Base-by-base conservation (phyloP, 2,113 vertebrate genomes). In the Chloropsis cyanopogon region DNA sequence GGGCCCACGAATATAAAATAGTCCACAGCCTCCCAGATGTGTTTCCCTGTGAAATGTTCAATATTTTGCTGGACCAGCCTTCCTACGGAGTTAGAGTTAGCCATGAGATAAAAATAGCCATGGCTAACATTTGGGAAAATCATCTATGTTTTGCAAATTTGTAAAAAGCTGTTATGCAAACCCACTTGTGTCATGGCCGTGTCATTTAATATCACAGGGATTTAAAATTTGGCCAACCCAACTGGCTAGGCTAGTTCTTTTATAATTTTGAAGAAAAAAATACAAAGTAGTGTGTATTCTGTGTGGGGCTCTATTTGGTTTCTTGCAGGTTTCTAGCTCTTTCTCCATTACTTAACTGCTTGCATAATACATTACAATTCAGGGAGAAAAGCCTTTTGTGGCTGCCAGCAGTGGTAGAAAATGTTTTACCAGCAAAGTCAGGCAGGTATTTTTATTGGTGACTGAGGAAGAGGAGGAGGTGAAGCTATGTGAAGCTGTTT, bases 381-480 rank as follows among this genome's bases (percentile, higher is more conserved):
- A 77, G n/a, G 63, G 39, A 73, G 90, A 77, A 88, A 91, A 87
- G 26, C 15, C 31, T 73, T 79, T 44, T 87, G 75, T 92, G 64
- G 31, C 72, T 96, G 49, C 23, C 41, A 52, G 60, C 11, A 33
- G 78, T 4, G 1, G 66, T 73, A 82, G 78, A 46, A 92, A 96
- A 90, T 93, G 35, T 95, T 96, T 92, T 90, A 90, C 71, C 18
- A 60, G 63, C 63, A 44, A 89, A 96, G 56, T 50, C 20, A 39
- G 53, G 52, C 63, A 81, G 63, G 47, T 52, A 35, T 37, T 94
- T 92, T 94, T 77, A 77, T 53, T 94, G 77, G 52, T 73, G 35
- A 50, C 59, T 21, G 78, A 57, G 24, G 59, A 94, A 79, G 52
- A 91, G n/a, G 42, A 81, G 60, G 46, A 80, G 59, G 29, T 73